Base-by-base conservation (phyloP, 2,797 vertebrate genomes). In the Esox lucius region DNA sequence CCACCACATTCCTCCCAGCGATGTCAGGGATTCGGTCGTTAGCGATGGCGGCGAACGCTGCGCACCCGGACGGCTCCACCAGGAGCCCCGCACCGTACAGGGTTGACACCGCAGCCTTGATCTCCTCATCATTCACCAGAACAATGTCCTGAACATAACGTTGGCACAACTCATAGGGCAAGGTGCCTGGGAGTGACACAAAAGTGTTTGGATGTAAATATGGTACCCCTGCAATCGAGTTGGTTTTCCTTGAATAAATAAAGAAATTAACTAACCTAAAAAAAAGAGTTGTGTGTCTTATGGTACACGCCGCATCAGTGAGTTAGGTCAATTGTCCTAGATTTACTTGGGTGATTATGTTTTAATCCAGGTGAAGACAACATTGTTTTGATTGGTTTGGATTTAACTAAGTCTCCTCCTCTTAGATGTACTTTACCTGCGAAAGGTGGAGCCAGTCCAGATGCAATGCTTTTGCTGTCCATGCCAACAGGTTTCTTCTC, bases 401-500 rank as follows among this genome's bases (percentile, higher is more conserved):
- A 61, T 61, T 24, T 9, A 61, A 12, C 24, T 61, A 61, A 3
- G 3, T 24, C 56, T 12, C 9, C 51, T 53, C 19, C 53, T 56
- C 19, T 22, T 19, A 8, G 53, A 9, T 61, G 56, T 61, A 48
- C 26, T 13, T 8, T 81, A 95, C 94, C 93, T 90, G 93, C 93
- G 77, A 75, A 93, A 17, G 94, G 94, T 68, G 94, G 94, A 0
- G 93, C 94, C 0, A 95, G 90, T 68, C 93, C 94, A 39, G 91
- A 90, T 31, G 93, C 93, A 11, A 94, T 83, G 81, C 94, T 95
- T 74, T 87, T 90, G 22, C 89, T 65, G 46, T 94, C 88, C 93
- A 94, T 95, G 42, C 39, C 86, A 26, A 95, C 88, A 0, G 94
- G 91, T 76, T 89, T 93, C 80, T 93, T 92, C 87, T 94, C 92